Percentiles rank a stretch among this genome's conserved stretches.
phyloP scores from a whole-genome alignment of 2,113 vertebrate species.

The Garra rufa region DNA sequence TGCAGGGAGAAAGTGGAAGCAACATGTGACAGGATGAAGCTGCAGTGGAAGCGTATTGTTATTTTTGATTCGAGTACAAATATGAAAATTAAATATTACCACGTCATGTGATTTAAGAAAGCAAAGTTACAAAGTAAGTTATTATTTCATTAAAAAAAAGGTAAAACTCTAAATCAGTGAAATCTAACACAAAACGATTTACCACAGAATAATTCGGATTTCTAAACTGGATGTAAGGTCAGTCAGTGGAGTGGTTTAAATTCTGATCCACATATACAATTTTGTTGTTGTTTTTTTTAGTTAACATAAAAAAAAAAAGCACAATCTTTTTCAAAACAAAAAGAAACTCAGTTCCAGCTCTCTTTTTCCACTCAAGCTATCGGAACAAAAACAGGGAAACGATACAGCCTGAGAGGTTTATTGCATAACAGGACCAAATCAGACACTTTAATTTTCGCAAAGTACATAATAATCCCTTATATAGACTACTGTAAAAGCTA shows the following conservation, averaged over 20 bases:
- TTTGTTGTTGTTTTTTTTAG: not conserved
- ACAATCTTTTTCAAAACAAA: not conserved
- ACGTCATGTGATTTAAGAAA: conserved; percentile 14
- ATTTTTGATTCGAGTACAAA: conserved; percentile 22
- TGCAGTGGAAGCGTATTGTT: conserved; percentile 1
- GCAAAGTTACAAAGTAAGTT: not conserved
- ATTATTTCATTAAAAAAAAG: conserved; percentile 22
- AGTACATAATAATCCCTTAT: not conserved
- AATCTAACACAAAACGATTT: not conserved
- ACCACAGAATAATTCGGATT: not conserved
- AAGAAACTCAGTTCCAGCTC: not conserved
- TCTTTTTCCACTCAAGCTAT: not conserved
- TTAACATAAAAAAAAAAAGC: not conserved
- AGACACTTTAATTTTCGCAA: not conserved
- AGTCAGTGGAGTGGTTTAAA: not conserved
- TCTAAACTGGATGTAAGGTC: not conserved
- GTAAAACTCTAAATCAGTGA: not conserved
- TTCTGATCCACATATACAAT: not conserved
- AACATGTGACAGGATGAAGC: conserved; percentile 37
- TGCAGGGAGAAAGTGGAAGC: conserved; percentile 59
- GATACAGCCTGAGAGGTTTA: not conserved
- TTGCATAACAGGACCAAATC: not conserved
- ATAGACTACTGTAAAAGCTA: not conserved
- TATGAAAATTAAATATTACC: not conserved
- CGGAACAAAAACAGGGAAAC: not conserved